A percentile compares a stretch with the other conserved stretches of the same genome.
Evolutionary conservation across 1,140 invertebrate genomes (phyloP).

Genomic region (Paramacrobiotus metropolitanus): DNA sequence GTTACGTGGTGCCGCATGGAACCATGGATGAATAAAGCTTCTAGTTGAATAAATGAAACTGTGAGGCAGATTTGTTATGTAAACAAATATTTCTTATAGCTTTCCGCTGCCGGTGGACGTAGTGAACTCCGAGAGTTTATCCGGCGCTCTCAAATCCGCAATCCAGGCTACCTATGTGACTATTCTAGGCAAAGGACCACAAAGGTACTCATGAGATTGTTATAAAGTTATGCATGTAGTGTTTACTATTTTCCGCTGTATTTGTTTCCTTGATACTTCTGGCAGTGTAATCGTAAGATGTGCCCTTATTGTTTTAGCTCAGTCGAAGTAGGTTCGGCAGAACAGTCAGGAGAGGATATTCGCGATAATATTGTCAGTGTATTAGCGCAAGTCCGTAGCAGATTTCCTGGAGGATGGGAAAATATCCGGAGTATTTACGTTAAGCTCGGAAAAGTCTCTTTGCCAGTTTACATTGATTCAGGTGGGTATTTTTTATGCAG

Average conservation of each 20-base stretch:
- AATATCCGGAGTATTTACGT: slow-evolving; percentile 12
- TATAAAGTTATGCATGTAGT: no score
- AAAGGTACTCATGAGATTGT: not conserved
- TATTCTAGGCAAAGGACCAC: not conserved
- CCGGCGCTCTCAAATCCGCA: not conserved
- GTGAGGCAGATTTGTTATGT: no score
- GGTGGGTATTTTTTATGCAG: no score
- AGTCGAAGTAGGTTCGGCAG: slow-evolving; percentile 6
- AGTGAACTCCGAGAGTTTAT: not conserved
- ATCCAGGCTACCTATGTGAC: not conserved
- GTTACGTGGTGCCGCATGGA: no score
- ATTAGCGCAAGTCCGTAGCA: slow-evolving; percentile 2
- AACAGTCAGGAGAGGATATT: slow-evolving; percentile 9
- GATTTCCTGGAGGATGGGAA: slow-evolving; percentile 11
- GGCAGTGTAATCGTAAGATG: not conserved
- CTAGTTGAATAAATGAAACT: no score
- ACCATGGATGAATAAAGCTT: no score
- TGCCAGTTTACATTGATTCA: slow-evolving; percentile 11
- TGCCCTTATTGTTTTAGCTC: slow-evolving; percentile 6
- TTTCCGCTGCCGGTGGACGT: not conserved
- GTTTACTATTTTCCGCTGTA: slow-evolving; percentile 6
- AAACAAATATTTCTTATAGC: no score
- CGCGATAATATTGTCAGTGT: slow-evolving; percentile 9
- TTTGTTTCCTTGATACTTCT: not conserved
- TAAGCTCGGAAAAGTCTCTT: slow-evolving; percentile 1